phyloP scores from a whole-genome alignment of 2,888 invertebrate species.

The Coleophora flavipennella region DNA sequence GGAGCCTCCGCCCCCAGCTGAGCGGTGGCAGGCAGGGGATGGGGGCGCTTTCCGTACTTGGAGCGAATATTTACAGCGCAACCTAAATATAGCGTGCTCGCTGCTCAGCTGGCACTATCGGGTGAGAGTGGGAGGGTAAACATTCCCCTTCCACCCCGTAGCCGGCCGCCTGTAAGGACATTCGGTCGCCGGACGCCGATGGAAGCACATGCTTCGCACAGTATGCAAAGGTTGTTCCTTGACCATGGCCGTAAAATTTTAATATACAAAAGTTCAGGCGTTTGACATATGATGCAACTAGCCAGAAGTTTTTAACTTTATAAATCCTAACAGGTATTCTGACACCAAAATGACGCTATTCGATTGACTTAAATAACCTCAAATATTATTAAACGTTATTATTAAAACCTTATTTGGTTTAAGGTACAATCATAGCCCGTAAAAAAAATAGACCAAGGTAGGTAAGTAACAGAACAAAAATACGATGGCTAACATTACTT shows the following conservation, averaged over 20 bases:
- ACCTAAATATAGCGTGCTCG: conserved; percentile 70
- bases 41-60: conserved; percentile 57
- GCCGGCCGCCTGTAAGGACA: conserved; percentile 41
- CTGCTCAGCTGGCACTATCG: conserved; percentile 65
- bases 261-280: too few species aligned
- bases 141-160: conserved; percentile 32
- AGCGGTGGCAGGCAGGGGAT: conserved; percentile 6
- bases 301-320: too few species aligned
- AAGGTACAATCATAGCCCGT: too few species aligned
- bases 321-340: too few species aligned
- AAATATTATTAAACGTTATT: too few species aligned
- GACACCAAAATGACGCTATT: too few species aligned
- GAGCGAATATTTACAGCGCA: conserved; percentile 71
- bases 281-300: too few species aligned
- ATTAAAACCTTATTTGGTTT: too few species aligned
- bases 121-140: conserved; percentile 54
- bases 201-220: conserved; percentile 60
- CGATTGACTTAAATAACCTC: too few species aligned
- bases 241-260: conserved; percentile 43
- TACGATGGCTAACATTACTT: too few species aligned
- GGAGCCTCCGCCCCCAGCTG: conserved; percentile 24
- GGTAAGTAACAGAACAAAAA: too few species aligned
- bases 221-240: conserved; percentile 35
- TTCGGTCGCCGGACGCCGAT: conserved; percentile 48
- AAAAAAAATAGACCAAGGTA: too few species aligned